These are phyloP conservation scores for Bellardia bayeri DNA, from an alignment of 2,888 invertebrate species.

Conservation along the genomic window DNA sequence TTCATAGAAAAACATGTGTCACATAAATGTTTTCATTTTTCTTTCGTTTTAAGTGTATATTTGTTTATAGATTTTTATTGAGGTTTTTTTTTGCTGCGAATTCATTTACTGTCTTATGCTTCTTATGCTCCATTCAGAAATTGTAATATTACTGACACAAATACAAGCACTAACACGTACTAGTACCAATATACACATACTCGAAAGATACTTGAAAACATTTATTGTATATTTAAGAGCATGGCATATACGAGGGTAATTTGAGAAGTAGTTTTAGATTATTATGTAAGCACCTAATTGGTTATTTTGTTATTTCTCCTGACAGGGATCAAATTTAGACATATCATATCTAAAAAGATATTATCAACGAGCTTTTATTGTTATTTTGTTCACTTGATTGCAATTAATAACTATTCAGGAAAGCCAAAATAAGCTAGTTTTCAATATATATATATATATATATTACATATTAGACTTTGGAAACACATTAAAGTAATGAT, in stretches of 20 bases:
- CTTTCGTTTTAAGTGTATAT: neutral
- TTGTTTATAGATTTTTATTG: neutral
- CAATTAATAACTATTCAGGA: too few relatives aligned
- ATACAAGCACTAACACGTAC: neutral
- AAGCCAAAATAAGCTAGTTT: too few relatives aligned
- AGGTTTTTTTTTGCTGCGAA: neutral
- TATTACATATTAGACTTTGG: too few relatives aligned
- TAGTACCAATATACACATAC: neutral
- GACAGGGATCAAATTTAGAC: too few relatives aligned
- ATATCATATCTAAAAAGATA: too few relatives aligned
- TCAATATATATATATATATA: too few relatives aligned
- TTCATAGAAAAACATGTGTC: conserved; percentile 5
- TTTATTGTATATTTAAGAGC: neutral
- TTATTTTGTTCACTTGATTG: too few relatives aligned
- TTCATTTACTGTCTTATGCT: neutral
- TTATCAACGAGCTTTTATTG: too few relatives aligned
- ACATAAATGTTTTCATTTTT: conserved; percentile 8
- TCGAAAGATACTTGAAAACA: neutral
- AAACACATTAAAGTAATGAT: too few relatives aligned
- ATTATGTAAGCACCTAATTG: too few relatives aligned
- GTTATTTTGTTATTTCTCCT: too few relatives aligned
- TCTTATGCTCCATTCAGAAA: neutral
- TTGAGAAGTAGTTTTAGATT: neutral
- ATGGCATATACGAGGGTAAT: neutral
- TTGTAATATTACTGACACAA: neutral